Base-by-base conservation (phyloP, 2,113 vertebrate species). In the Callionymus lyra region DNA sequence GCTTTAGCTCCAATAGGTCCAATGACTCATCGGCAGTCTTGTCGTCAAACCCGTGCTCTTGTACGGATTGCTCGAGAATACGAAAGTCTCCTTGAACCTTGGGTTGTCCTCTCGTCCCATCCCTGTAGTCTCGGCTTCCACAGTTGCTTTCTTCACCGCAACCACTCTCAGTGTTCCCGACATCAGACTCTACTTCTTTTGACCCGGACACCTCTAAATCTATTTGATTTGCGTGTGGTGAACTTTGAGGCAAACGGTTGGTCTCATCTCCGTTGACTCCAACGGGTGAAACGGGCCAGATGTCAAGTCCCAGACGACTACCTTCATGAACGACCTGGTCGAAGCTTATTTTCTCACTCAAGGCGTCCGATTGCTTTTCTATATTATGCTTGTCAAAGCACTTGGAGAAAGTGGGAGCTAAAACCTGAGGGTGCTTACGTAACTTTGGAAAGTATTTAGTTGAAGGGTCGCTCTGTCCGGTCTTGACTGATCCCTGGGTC, bases 191-290 rank as follows among this genome's bases (percentile, higher is more conserved):
- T 50, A 87, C 55, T 58, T 81, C 77, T 66, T 82, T 84, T 2
- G 84, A 53, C 41, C 64, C 62, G 18, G 63, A 80, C 35, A 85
- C 65, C 54, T 72, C 80, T 10, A 70, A 51, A 68, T 84, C 83
- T 0, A 85, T 67, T 38, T 78, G 67, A 31, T 80, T 57, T 4
- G 85, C 78, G 59, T 80, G 70, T 49, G 61, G 64, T 2, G 74
- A 70, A 51, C 44, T 74, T 19, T 50, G 48, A 11, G 42, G 33
- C 8, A 0, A 5, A 17, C 11, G 39, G 42, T 33, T 16, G 12
- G 31, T 50, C 53, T 8, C 15, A 40, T 37, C 34, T 15, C 27
- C 12, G 34, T 27, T 8, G 4, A 27, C 21, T 27, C 21, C 21
- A 50, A 17, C n/a, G 4, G 1, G 8, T 34, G 15, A 38, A 10